Evolutionary conservation across 2,888 invertebrate genomes (phyloP).

Genomic region (Metacarcinus magister): DNA sequence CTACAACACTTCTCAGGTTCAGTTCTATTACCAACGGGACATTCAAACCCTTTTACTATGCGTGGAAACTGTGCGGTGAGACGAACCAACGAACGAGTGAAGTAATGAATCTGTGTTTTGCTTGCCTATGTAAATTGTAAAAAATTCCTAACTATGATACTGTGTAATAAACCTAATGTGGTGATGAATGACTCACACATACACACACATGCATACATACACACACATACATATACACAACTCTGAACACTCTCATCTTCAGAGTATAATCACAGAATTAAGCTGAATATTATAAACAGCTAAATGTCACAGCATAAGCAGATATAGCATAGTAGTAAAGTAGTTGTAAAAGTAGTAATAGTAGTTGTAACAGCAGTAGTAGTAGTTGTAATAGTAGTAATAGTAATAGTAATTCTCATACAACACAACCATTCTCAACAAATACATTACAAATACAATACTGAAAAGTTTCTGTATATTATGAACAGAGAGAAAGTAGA

Average conservation of each 20-base stretch:
- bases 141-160: no score
- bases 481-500: neutral
- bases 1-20: no score
- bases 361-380: neutral
- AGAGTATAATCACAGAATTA: neutral
- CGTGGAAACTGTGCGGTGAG: no score
- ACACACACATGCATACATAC: slow-evolving; percentile 33
- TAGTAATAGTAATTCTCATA: neutral
- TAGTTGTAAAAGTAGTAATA: neutral
- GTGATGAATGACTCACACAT: neutral
- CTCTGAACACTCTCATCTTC: neutral
- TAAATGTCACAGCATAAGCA: neutral
- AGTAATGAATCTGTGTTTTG: no score
- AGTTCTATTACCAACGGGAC: no score
- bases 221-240: slow-evolving; percentile 19
- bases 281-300: slow-evolving; percentile 1
- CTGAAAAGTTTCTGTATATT: neutral
- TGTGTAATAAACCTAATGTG: no score
- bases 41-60: no score
- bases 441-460: neutral
- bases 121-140: no score
- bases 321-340: no score
- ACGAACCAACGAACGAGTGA: neutral
- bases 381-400: slow-evolving; percentile 39
- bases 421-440: neutral